phyloP scores from a whole-genome alignment of 53 echinoderm and acorn worm species.

The Hippasteria phrygiana region DNA sequence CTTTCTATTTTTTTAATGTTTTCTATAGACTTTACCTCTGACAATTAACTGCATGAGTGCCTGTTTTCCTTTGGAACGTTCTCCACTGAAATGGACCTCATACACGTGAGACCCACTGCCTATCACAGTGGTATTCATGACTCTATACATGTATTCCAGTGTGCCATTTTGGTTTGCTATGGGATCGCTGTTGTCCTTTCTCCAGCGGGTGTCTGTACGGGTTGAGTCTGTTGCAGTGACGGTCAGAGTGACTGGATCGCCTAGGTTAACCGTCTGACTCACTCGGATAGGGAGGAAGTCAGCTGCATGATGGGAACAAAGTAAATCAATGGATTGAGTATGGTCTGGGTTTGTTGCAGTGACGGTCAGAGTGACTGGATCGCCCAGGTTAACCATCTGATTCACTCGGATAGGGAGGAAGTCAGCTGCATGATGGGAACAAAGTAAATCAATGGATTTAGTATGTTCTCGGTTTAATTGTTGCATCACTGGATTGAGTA shows the following conservation, averaged over 20 bases:
- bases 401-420: too few species aligned
- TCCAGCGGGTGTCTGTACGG: not conserved
- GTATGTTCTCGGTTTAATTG: not conserved
- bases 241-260: slow-evolving; percentile 40
- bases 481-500: too few species aligned
- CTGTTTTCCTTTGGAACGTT: not conserved
- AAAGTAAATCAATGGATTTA: too few species aligned
- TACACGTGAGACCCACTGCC: slow-evolving; percentile 32
- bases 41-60: slow-evolving; percentile 42
- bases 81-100: not conserved
- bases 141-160: not conserved
- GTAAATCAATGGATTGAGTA: not conserved
- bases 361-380: too few species aligned
- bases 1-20: not conserved
- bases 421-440: too few species aligned
- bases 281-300: slow-evolving; percentile 25
- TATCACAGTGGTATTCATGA: not conserved
- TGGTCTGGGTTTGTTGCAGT: too few species aligned
- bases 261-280: slow-evolving; percentile 50
- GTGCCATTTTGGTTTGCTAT: not conserved
- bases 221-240: not conserved
- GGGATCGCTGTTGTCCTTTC: not conserved
- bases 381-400: too few species aligned
- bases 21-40: slow-evolving; percentile 14
- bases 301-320: slow-evolving; percentile 34